phyloP scores from a whole-genome alignment of 1,140 invertebrate genomes.

The Bombus vancouverensis region DNA sequence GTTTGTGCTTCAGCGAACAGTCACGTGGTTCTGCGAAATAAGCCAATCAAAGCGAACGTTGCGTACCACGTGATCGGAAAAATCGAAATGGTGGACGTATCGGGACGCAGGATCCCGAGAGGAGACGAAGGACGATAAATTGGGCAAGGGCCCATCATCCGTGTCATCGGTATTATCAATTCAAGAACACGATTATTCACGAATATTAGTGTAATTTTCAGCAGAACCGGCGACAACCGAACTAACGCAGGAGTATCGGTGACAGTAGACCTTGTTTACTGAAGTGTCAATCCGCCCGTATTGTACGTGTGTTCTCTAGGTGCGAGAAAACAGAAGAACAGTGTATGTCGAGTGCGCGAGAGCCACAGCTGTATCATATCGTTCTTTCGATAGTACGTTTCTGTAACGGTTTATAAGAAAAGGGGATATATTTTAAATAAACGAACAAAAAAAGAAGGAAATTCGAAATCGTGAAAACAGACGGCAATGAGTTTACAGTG shows the following conservation, averaged over 20 bases:
- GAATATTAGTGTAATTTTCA: slow-evolving; percentile 27
- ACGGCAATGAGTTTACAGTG: slow-evolving; percentile 51
- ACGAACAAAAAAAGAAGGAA: neutral
- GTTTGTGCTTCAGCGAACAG: slow-evolving; percentile 33
- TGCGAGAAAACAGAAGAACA: slow-evolving; percentile 50
- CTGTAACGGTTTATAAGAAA: slow-evolving; percentile 2
- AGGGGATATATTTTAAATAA: neutral
- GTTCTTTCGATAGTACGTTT: slow-evolving; percentile 25
- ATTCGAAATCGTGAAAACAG: slow-evolving; percentile 31
- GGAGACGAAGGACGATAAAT: slow-evolving; percentile 79
- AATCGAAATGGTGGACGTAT: slow-evolving; percentile 81
- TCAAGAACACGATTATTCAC: slow-evolving; percentile 19
- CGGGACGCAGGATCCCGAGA: slow-evolving; percentile 78
- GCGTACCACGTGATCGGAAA: slow-evolving; percentile 75
- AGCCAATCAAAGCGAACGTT: slow-evolving; percentile 44
- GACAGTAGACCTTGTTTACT: slow-evolving; percentile 61
- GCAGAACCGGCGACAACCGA: neutral
- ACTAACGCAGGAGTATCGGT: slow-evolving; percentile 21
- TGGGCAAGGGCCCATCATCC: slow-evolving; percentile 71
- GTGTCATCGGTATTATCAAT: slow-evolving; percentile 64
- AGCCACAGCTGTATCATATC: slow-evolving; percentile 24
- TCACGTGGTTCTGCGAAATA: slow-evolving; percentile 44
- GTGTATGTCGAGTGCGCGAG: slow-evolving; percentile 37
- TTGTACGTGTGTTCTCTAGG: slow-evolving; percentile 63
- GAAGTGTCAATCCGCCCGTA: slow-evolving; percentile 71